Evolutionary conservation across 2,797 vertebrate genomes (phyloP), one percentile per base, ranked within the genome.

Genomic region (Furcifer pardalis): DNA sequence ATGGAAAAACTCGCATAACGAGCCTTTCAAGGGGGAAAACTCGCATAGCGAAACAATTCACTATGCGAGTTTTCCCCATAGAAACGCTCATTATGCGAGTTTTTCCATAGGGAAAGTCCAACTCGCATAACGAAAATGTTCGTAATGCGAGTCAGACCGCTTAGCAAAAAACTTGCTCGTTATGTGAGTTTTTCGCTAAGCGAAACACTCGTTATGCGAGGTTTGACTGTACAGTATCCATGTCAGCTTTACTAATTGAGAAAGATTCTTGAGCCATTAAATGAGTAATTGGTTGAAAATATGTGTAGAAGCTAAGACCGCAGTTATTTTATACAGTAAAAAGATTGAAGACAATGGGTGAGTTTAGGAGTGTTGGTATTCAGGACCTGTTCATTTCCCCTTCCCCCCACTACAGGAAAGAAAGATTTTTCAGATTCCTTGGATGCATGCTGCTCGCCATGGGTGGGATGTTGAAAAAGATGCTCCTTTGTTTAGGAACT

Each of bases 381-480:
- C 92, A 84, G 83, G 91, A 30, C 84, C 66, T 77, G 7, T n/a
- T 60, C 15, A 1, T 10, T 77, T 92, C 91, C 90, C 40, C 32
- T 44, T 79, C 94, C n/a, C n/a, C n/a, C n/a, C n/a, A 6, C n/a
- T n/a, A n/a, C 77, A 99, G 98, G 98, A 99, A 85, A 98, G 98
- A 95, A 97, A 97, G 93, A 98, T 98, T 94, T 99, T 99, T 95
- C 98, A 99, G 96, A 99, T 99, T 92, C 98, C 98, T 0, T 99
- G 98, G 98, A 99, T 99, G 98, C 98, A 99, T 37, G 98, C 98
- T 0, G 98, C 98, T 19, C 97, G 98, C 74, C 98, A 99, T 1
- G 98, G 98, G 37, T 99, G 98, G 98, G 98, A 99, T 91, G 96
- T 99, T 88, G 98, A 99, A 93, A 99, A 99, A 91, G 98, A 99